Conservation (phyloP, 2,888 invertebrate genomes). For the Meganola albula region DNA sequence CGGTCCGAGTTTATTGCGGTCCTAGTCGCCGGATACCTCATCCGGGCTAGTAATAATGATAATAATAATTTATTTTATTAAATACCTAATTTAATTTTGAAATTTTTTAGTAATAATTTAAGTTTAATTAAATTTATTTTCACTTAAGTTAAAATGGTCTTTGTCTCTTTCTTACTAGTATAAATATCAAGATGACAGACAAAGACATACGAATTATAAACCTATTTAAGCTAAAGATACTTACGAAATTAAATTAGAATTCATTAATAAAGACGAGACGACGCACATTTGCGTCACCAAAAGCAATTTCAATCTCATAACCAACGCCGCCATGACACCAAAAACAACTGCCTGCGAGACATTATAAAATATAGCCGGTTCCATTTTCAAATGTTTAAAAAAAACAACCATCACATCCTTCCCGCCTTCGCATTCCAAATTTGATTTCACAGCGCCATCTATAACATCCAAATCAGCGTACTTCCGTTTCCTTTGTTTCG, state of each 20-base stretch:
- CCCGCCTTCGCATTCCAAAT: constrained; percentile 31
- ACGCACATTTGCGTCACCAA: constrained; percentile 88
- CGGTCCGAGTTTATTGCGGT: no score
- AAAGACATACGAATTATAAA: no score
- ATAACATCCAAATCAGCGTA: constrained; percentile 36
- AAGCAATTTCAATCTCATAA: constrained; percentile 88
- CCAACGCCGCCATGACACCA: constrained; percentile 82
- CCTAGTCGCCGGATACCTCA: no score
- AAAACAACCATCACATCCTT: constrained; percentile 28
- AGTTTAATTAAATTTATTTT: no score
- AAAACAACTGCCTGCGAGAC: constrained; percentile 84
- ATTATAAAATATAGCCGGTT: constrained; percentile 82
- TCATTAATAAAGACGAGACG: constrained; percentile 81
- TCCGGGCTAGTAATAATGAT: no score
- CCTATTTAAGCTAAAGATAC: no score
- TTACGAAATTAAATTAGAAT: constrained; percentile 75
- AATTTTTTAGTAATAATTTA: no score
- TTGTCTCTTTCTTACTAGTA: no score
- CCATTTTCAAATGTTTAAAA: constrained; percentile 53
- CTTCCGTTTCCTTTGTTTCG: constrained; percentile 39
- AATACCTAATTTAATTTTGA: no score
- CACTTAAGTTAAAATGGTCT: no score
- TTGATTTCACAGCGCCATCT: constrained; percentile 30
- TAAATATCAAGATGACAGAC: no score
- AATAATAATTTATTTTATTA: no score